Conservation (phyloP, 1,140 invertebrate species). For the Neuroterus valhalla region DNA sequence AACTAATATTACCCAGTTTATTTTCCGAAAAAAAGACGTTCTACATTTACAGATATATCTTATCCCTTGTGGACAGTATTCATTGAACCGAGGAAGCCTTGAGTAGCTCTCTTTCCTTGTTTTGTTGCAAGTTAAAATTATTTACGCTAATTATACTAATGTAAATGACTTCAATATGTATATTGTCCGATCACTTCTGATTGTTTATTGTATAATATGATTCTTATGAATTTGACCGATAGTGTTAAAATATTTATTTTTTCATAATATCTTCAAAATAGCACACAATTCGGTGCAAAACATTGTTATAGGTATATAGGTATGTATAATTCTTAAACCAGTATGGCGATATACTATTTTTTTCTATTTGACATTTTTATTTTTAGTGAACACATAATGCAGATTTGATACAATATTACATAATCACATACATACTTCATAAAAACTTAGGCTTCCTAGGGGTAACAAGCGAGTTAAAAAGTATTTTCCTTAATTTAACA, state of each 20-base stretch:
- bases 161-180: neutral
- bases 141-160: neutral
- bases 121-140: slow-evolving; percentile 19
- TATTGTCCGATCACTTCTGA: slow-evolving; percentile 6
- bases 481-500: neutral
- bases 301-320: too few species aligned
- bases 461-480: neutral
- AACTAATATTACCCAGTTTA: slow-evolving; percentile 13
- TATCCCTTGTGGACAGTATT: neutral
- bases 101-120: neutral
- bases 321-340: too few species aligned
- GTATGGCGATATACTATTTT: too few species aligned
- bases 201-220: neutral
- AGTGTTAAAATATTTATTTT: neutral
- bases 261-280: neutral
- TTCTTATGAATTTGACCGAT: neutral
- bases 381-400: too few species aligned
- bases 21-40: slow-evolving; percentile 11
- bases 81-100: slow-evolving; percentile 4
- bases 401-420: too few species aligned
- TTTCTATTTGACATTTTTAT: too few species aligned
- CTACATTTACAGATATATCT: neutral
- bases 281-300: too few species aligned
- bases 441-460: slow-evolving; percentile 24
- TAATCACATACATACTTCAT: too few species aligned